Base-by-base conservation (phyloP, 2,113 vertebrate genomes). In the Cnemophilus loriae region DNA sequence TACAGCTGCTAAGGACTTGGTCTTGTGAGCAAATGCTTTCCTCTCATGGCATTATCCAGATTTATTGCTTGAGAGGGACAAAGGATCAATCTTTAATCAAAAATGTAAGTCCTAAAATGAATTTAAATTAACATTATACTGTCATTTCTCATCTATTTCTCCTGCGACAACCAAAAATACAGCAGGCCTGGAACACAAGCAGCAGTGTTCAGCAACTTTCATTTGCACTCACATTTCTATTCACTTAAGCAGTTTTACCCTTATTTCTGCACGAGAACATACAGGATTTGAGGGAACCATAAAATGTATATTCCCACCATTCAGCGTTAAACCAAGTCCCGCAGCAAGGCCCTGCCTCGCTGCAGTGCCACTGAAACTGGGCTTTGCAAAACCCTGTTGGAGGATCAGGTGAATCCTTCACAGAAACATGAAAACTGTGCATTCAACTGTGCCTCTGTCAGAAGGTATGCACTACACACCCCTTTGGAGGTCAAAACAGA, bases 11-110 rank as follows among this genome's bases (percentile, higher is more conserved):
- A 16, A 74, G 57, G 60, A 71, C 47, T 71, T 27, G 27, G 11
- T 68, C 20, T 42, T 79, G 10, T 10, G 17, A 41, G 24, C 37
- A 65, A 87, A 73, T 57, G 0, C 33, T 69, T 87, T 87, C 24
- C 27, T 35, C 26, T 75, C 47, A 46, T 35, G 20, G 44, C 13
- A 49, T 28, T 49, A 22, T 44, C 17, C 53, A 83, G n/a, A 79
- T 87, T 71, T 68, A 52, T 52, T 73, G 16, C 84, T 87, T 63
- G 22, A 53, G 19, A 84, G 57, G 61, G 77, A 95, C 53, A 73
- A 89, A 76, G n/a, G 52, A 92, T 89, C 61, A 67, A 60, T 85
- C 78, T 89, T 84, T 85, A 97, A 94, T 78, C n/a, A 92, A 87
- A 96, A 91, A 52, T 12, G 0, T 18, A 82, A 76, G 37, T 65